These are phyloP conservation scores for Geodia barretti DNA, from an alignment of 37 sponge, comb jelly and placozoan species.

Conservation along the genomic window DNA sequence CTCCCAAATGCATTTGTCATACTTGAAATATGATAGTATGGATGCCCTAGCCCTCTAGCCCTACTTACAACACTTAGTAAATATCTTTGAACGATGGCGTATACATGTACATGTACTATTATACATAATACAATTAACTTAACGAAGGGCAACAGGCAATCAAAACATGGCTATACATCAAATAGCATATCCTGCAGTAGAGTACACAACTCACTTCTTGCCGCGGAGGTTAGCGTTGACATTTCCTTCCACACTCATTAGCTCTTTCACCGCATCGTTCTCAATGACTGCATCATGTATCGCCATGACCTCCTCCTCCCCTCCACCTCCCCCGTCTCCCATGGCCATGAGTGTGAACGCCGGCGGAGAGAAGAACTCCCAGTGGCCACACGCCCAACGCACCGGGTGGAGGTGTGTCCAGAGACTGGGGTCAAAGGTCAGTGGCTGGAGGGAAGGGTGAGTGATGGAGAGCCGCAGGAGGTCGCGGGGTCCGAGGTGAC, in stretches of 20 bases:
- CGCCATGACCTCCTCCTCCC: not conserved
- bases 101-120: not conserved
- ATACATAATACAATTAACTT: not conserved
- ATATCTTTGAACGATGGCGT: not conserved
- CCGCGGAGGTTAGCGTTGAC: slow-evolving; percentile 43
- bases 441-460: slow-evolving; percentile 26
- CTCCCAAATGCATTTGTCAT: too few species aligned
- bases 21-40: too few species aligned
- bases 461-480: slow-evolving; percentile 45
- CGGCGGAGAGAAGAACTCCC: slow-evolving; percentile 42
- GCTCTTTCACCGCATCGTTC: slow-evolving; percentile 33
- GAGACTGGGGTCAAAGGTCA: slow-evolving; percentile 44
- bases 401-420: slow-evolving; percentile 81
- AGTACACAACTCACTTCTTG: slow-evolving; percentile 17
- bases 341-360: not conserved
- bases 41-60: not conserved
- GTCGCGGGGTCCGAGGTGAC: slow-evolving; percentile 68
- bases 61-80: not conserved
- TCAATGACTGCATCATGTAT: slow-evolving; percentile 14
- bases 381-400: slow-evolving; percentile 55
- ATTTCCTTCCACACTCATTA: slow-evolving; percentile 36
- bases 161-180: not conserved
- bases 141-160: not conserved
- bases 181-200: too few species aligned
- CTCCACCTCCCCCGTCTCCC: too few species aligned